phyloP scores from a whole-genome alignment of 2,797 vertebrate genomes.

The Orestias chungarensis region DNA sequence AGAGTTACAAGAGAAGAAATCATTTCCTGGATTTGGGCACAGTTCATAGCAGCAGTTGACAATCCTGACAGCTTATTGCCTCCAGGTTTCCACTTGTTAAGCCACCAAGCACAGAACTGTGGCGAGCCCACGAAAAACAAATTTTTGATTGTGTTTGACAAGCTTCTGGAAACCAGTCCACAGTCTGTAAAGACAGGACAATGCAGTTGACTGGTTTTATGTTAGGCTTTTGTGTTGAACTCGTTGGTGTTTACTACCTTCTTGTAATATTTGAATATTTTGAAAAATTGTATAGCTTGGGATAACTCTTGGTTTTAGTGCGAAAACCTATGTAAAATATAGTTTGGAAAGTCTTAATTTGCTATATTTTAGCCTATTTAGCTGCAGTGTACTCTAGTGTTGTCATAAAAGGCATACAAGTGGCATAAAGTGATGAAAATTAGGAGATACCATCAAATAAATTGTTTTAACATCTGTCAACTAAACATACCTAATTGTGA shows the following conservation, averaged over 20 bases:
- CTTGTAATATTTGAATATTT: conserved; percentile 23
- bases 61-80: conserved; percentile 75
- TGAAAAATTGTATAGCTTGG: conserved; percentile 29
- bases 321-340: conserved; percentile 22
- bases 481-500: conserved; percentile 39
- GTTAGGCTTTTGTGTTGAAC: conserved; percentile 32
- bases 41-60: conserved; percentile 70
- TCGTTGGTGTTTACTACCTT: conserved; percentile 14
- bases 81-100: conserved; percentile 69
- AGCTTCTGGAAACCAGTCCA: conserved; percentile 63
- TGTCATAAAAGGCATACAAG: conserved; percentile 50
- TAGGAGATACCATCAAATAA: conserved; percentile 33
- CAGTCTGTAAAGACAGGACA: conserved; percentile 40
- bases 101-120: conserved; percentile 62
- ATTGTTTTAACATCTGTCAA: conserved; percentile 23
- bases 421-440: conserved; percentile 42
- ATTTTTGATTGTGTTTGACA: conserved; percentile 66
- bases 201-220: conserved; percentile 57
- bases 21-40: conserved; percentile 73
- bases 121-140: conserved; percentile 60
- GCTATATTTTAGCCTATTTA: conserved; percentile 50
- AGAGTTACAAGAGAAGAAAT: conserved; percentile 62
- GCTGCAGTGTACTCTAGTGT: conserved; percentile 38
- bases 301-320: conserved; percentile 17
- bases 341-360: conserved; percentile 44